Evolutionary conservation across 2,888 invertebrate species (phyloP).

Genomic region (Helobdella robusta): DNA sequence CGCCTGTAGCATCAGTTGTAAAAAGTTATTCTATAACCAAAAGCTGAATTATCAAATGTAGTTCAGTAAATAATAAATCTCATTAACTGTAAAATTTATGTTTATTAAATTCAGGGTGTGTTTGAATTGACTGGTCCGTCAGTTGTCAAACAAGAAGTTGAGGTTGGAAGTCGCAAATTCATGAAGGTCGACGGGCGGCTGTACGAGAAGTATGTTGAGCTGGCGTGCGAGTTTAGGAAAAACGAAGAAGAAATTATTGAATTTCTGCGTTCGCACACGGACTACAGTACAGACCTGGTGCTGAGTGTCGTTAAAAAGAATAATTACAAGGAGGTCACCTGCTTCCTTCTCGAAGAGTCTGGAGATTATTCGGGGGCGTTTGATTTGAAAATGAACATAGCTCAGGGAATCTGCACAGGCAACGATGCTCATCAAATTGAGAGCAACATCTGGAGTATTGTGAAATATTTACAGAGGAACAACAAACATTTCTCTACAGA

Average conservation of each 20-base stretch:
- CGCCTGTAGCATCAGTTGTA: no score
- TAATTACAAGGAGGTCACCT: constrained; percentile 58
- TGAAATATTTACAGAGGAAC: constrained; percentile 18
- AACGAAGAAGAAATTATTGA: constrained; percentile 54
- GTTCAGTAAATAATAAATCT: no score
- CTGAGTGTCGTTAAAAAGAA: constrained; percentile 58
- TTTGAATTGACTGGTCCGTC: no score
- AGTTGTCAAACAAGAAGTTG: no score
- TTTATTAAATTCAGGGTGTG: no score
- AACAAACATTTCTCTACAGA: background rate
- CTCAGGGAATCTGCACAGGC: constrained; percentile 12
- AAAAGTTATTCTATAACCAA: no score
- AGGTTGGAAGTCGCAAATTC: no score
- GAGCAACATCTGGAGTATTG: background rate
- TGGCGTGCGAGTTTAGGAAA: constrained; percentile 54
- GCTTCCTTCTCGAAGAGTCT: constrained; percentile 65
- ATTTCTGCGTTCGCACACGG: constrained; percentile 54
- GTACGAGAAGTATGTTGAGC: constrained; percentile 58
- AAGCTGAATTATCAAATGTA: no score
- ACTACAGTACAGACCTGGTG: constrained; percentile 60
- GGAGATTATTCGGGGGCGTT: constrained; percentile 67
- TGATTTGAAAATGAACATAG: constrained; percentile 49
- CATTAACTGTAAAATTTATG: no score
- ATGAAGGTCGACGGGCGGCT: constrained; percentile 48
- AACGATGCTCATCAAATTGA: background rate